Base-by-base conservation (phyloP, 2,797 vertebrate genomes). In the Rhodeus uyekii region DNA sequence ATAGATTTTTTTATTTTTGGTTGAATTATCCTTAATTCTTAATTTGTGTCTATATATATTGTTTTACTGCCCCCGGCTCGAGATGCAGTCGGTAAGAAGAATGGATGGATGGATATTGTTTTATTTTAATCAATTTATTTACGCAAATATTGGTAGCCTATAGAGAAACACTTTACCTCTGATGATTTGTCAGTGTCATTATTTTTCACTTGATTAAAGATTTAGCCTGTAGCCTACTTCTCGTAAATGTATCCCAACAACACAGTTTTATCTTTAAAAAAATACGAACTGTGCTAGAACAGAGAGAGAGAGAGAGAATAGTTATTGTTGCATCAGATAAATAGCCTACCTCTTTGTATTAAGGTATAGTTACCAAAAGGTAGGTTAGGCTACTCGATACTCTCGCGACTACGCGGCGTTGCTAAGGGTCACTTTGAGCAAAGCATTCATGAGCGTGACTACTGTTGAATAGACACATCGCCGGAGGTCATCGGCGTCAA, bases 401-500 rank as follows among this genome's bases (percentile, higher is more conserved):
- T n/a, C 8, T 32, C 18, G 18, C 12, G 50, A 68, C 24, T 42
- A 27, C 22, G 38, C 36, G 5, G 18, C 38, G 50, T 53, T 38
- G 55, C 48, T 27, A 39, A 48, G 53, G 55, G 39, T 80, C 55
- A 73, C 68, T 73, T 50, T 80, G 55, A 63, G 42, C 24, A 1
- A 29, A 12, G 68, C 58, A 38, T 61, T 63, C 14, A 60, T 65
- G 58, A 85, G 65, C 63, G 16, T 61, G 27, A 69, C 63, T 76
- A 60, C 75, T 58, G 67, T 73, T 81, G 79, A 81, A 85, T 67
- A 81, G 14, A 77, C 34, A 7, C 74, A 82, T 81, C 61, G 63
- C 84, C 32, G 36, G 29, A 85, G 84, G 80, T 78, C 61, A 78
- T 81, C 44, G 67, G 69, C 81, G 34, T 42, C 76, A 80, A 74